These are phyloP conservation scores for Cyprinodon diabolis DNA, from an alignment of 2,797 vertebrate genomes.

Conservation along the genomic window DNA sequence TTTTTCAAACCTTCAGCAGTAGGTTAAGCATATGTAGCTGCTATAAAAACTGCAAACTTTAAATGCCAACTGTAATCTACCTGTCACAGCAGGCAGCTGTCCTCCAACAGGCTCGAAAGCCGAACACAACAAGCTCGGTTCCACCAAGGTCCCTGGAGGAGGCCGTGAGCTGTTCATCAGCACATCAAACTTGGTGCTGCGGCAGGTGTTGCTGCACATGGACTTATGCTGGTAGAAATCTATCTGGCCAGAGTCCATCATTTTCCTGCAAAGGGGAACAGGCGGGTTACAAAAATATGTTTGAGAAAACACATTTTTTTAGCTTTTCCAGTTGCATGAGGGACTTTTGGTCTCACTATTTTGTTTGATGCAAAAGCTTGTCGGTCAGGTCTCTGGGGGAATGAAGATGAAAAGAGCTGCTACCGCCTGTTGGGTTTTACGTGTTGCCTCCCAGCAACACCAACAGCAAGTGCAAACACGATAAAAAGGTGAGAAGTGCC, in stretches of 20 bases:
- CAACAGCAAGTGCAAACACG: slow-evolving; percentile 67
- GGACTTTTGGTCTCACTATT: slow-evolving; percentile 18
- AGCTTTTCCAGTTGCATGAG: background rate
- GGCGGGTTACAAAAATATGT: slow-evolving; percentile 41
- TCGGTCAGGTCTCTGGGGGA: slow-evolving; percentile 41
- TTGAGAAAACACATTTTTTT: slow-evolving; percentile 18
- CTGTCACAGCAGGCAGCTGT: slow-evolving; percentile 69
- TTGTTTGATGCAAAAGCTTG: slow-evolving; percentile 29
- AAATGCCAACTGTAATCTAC: slow-evolving; percentile 60
- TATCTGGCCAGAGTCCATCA: slow-evolving; percentile 96
- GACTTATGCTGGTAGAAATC: slow-evolving; percentile 95
- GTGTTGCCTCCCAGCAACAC: slow-evolving; percentile 40
- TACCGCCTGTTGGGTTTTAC: slow-evolving; percentile 29
- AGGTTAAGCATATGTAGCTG: slow-evolving; percentile 37
- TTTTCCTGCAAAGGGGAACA: slow-evolving; percentile 84
- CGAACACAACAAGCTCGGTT: slow-evolving; percentile 81
- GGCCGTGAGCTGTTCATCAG: slow-evolving; percentile 88
- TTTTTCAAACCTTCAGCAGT: slow-evolving; percentile 12
- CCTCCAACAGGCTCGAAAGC: slow-evolving; percentile 76
- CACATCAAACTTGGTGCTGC: slow-evolving; percentile 94
- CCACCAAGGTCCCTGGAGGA: slow-evolving; percentile 83
- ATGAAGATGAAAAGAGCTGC: slow-evolving; percentile 44
- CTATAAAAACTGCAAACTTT: slow-evolving; percentile 5
- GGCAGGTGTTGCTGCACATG: slow-evolving; percentile 94
- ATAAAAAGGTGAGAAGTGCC: slow-evolving; percentile 45